A percentile compares a stretch with the other conserved stretches of the same genome.
These are phyloP conservation scores for Azemiops feae DNA, from an alignment of 2,113 vertebrate genomes.

Conservation along the genomic window DNA sequence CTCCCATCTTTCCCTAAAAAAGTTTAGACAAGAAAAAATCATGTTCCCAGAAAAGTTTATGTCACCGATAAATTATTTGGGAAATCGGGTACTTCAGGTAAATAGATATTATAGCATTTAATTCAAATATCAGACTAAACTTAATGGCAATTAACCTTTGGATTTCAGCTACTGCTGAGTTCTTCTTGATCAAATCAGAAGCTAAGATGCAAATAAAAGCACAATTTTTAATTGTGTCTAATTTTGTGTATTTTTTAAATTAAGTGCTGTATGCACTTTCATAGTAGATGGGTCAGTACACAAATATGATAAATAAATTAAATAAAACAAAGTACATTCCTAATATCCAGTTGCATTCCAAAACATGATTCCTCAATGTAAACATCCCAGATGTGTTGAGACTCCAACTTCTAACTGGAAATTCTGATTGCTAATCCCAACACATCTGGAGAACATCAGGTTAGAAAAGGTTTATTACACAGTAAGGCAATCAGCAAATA, in stretches of 20 bases:
- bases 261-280: not conserved
- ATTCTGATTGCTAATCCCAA: not conserved
- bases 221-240: too few relatives aligned
- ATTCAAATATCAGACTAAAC: not conserved
- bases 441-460: not conserved
- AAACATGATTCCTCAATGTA: not conserved
- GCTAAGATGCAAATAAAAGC: not conserved
- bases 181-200: not conserved
- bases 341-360: not conserved
- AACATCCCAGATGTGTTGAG: not conserved
- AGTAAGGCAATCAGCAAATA: not conserved
- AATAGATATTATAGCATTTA: not conserved
- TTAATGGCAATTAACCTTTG: not conserved
- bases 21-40: not conserved
- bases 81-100: not conserved
- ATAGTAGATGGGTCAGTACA: not conserved
- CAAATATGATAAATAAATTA: not conserved
- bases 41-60: not conserved
- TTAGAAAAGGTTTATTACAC: not conserved
- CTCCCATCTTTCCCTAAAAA: not conserved
- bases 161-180: not conserved
- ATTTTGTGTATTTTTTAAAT: not conserved
- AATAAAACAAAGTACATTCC: not conserved
- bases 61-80: not conserved
- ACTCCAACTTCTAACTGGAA: not conserved